phyloP scores from a whole-genome alignment of 2,797 vertebrate genomes.

The Heliangelus exortis region DNA sequence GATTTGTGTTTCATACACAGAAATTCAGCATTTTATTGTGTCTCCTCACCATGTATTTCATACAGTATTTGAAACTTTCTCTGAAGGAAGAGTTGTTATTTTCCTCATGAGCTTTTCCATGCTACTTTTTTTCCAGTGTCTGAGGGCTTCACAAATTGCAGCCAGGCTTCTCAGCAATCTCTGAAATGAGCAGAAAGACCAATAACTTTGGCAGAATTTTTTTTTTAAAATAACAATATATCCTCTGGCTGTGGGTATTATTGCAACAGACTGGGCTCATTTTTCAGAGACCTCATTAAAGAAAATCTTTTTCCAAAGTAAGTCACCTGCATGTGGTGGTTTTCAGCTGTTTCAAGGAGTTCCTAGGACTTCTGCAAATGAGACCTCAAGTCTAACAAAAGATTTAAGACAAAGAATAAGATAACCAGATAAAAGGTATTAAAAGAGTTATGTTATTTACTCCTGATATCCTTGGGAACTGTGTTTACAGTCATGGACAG shows the following conservation, averaged over 20 bases:
- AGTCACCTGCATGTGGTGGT: not conserved
- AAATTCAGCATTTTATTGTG: not conserved
- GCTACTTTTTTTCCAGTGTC: not conserved
- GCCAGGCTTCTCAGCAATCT: not conserved
- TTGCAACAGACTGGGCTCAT: not conserved
- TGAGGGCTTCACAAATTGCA: not conserved
- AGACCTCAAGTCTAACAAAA: not conserved
- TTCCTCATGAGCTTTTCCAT: not conserved
- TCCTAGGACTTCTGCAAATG: not conserved
- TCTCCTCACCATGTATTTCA: not conserved
- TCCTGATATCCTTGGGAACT: not conserved
- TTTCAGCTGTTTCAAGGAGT: not conserved
- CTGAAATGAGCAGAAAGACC: not conserved
- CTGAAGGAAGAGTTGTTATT: not conserved
- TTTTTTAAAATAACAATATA: not conserved
- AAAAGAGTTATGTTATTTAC: not conserved
- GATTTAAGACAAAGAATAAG: not conserved
- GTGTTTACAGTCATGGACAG: not conserved
- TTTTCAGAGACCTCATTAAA: not conserved
- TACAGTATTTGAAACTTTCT: not conserved
- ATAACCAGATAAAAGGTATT: not conserved
- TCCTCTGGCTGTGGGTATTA: not conserved
- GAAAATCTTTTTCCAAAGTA: not conserved
- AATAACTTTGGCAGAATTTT: not conserved
- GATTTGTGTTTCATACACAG: not conserved